These are phyloP conservation scores for Tipula lateralis DNA, from an alignment of 2,888 invertebrate genomes.

Conservation along the genomic window DNA sequence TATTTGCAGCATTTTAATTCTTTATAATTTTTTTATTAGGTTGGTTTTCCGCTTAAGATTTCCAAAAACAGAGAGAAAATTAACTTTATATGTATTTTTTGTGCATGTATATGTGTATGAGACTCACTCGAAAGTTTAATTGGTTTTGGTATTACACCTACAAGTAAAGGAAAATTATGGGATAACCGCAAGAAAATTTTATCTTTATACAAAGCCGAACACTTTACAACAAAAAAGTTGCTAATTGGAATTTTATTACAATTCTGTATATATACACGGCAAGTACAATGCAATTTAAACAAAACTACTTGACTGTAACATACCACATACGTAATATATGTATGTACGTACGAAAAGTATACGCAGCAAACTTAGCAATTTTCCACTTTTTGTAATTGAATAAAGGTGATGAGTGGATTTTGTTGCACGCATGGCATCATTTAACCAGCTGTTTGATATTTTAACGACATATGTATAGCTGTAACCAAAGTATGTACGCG, in stretches of 20 bases:
- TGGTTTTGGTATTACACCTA: slow-evolving; percentile 24
- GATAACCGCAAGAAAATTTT: not conserved
- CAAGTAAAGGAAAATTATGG: not conserved
- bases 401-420: not conserved
- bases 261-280: not conserved
- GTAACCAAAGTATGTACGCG: too few species aligned
- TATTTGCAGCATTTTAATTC: not conserved
- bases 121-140: not conserved
- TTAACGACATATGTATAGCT: too few species aligned
- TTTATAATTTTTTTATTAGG: slow-evolving; percentile 7
- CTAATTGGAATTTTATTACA: slow-evolving; percentile 11
- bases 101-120: not conserved
- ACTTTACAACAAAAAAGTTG: not conserved
- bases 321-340: not conserved
- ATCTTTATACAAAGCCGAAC: not conserved
- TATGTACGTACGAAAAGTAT: not conserved
- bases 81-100: not conserved
- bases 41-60: slow-evolving; percentile 24
- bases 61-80: not conserved
- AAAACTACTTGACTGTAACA: not conserved
- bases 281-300: not conserved
- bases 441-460: too few species aligned
- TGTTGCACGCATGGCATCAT: not conserved
- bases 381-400: not conserved
- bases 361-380: not conserved